Evolutionary conservation across 37 sponge, comb jelly and placozoan genomes (phyloP).

Genomic region (Beroe ovata): DNA sequence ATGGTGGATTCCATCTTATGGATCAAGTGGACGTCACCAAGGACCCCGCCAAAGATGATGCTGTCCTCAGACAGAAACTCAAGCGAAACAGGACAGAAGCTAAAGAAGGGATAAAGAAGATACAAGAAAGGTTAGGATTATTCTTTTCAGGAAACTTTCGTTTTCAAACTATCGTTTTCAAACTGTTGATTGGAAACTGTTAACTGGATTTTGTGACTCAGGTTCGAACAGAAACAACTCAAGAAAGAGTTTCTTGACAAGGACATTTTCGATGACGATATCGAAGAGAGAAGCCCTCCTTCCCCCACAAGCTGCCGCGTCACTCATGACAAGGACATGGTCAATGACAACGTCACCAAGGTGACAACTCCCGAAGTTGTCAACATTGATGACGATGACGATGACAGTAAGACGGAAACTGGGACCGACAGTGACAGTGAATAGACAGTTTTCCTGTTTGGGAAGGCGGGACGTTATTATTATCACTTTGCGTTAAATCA

Average conservation of each 20-base stretch:
- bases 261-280: slow-evolving; percentile 23
- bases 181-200: too few relatives aligned
- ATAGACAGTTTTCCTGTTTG: too few relatives aligned
- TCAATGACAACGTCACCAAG: neutral
- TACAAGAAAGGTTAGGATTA: slow-evolving; percentile 14
- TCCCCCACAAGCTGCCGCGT: neutral
- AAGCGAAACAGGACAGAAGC: slow-evolving; percentile 29
- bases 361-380: neutral
- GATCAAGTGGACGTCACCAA: slow-evolving; percentile 44
- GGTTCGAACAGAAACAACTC: slow-evolving; percentile 9
- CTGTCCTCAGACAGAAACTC: slow-evolving; percentile 18
- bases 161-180: neutral
- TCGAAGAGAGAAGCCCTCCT: too few relatives aligned
- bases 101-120: neutral
- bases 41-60: slow-evolving; percentile 45
- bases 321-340: too few relatives aligned
- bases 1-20: slow-evolving; percentile 63
- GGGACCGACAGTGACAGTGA: neutral
- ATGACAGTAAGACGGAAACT: neutral
- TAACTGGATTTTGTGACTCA: too few relatives aligned
- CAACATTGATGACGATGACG: neutral
- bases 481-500: too few relatives aligned
- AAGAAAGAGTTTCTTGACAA: slow-evolving; percentile 18
- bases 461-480: too few relatives aligned
- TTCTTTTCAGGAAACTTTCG: too few relatives aligned